phyloP scores from a whole-genome alignment of 2,113 vertebrate species.

The Oreamnos americanus region DNA sequence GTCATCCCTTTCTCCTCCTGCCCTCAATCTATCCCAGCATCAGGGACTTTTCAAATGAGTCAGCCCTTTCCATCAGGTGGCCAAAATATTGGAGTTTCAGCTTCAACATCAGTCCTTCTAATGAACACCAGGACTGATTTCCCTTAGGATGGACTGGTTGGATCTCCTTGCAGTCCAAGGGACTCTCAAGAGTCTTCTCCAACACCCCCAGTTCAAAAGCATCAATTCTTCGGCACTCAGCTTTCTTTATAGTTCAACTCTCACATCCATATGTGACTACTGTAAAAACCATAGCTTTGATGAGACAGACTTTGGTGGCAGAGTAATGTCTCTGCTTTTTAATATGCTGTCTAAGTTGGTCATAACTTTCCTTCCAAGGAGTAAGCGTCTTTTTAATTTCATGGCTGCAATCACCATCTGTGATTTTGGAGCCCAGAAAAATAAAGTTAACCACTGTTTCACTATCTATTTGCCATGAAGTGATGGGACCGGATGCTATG shows the following conservation, averaged over 20 bases:
- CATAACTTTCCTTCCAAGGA: background rate
- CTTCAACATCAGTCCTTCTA: background rate
- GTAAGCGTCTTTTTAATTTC: background rate
- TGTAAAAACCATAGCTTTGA: background rate
- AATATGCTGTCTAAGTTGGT: background rate
- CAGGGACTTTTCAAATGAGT: background rate
- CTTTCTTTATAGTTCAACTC: too few relatives aligned
- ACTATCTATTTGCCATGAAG: background rate
- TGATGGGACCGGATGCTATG: background rate
- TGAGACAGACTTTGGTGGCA: background rate
- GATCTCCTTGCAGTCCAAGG: background rate
- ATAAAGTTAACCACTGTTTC: background rate
- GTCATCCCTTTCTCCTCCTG: background rate
- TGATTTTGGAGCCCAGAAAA: background rate
- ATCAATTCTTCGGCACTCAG: accelerated
- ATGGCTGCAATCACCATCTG: background rate
- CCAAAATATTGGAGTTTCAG: background rate
- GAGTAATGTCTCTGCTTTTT: background rate
- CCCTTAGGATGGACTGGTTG: background rate
- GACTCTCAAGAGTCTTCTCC: background rate
- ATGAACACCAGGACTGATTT: background rate
- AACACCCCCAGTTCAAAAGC: background rate
- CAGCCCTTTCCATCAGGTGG: background rate
- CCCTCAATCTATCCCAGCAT: background rate
- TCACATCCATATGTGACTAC: background rate